Evolutionary conservation across 2,888 invertebrate species (phyloP).

Genomic region (Tetranychus truncatus): DNA sequence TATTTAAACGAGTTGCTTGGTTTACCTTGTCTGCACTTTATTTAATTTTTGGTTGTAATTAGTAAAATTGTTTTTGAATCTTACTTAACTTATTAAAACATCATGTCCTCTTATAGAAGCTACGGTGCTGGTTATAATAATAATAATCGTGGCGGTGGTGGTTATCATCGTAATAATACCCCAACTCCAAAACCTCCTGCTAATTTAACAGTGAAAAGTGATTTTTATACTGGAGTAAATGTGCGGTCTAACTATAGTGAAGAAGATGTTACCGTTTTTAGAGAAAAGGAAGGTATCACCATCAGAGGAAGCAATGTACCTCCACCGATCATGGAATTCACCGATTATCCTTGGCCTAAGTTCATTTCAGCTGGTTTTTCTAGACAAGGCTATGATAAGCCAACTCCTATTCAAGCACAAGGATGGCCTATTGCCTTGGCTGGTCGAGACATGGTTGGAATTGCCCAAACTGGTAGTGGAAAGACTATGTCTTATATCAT

Average conservation of each 20-base stretch:
- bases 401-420: conserved; percentile 84
- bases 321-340: conserved; percentile 66
- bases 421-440: conserved; percentile 89
- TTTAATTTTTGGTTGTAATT: no score
- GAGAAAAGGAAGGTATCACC: conserved; percentile 62
- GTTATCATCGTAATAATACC: neutral
- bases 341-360: conserved; percentile 75
- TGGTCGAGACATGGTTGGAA: conserved; percentile 81
- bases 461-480: conserved; percentile 82
- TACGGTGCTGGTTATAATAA: no score
- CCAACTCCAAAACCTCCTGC: neutral
- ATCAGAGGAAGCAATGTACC: conserved; percentile 65
- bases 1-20: no score
- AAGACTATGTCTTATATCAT: conserved; percentile 75
- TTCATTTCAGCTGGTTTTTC: conserved; percentile 58
- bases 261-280: conserved; percentile 59
- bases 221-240: conserved; percentile 13
- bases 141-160: no score
- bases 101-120: no score
- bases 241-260: conserved; percentile 35
- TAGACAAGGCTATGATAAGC: conserved; percentile 37
- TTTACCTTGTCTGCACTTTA: no score
- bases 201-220: neutral
- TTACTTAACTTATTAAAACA: no score
- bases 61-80: no score